Conservation (phyloP, 2,888 invertebrate species). For the Hirudinaria manillensis region DNA sequence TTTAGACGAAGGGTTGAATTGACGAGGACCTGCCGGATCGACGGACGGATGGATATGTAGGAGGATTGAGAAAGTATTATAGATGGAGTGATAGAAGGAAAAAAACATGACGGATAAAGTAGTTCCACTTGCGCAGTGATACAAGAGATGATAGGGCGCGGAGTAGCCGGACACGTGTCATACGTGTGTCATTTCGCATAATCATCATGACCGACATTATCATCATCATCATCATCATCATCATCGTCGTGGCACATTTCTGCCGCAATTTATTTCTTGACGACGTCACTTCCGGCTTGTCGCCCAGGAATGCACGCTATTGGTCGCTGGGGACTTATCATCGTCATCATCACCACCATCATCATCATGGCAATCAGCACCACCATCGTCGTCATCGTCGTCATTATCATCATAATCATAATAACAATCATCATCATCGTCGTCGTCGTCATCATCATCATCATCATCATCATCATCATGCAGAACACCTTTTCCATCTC, state of each 20-base stretch:
- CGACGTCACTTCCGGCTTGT: background rate
- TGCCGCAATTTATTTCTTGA: background rate
- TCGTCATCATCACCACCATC: background rate
- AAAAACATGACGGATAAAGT: too few relatives aligned
- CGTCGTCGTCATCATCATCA: constrained; percentile 5
- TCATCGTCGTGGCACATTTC: background rate
- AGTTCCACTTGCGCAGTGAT: too few relatives aligned
- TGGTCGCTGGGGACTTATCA: background rate
- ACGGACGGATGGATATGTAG: too few relatives aligned
- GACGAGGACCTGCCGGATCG: too few relatives aligned
- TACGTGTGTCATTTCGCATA: background rate
- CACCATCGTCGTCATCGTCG: background rate
- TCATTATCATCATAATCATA: background rate
- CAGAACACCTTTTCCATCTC: constrained; percentile 83
- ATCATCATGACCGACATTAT: background rate
- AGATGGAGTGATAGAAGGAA: too few relatives aligned
- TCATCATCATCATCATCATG: constrained; percentile 36
- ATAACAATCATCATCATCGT: background rate
- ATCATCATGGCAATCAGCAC: constrained; percentile 10
- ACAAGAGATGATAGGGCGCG: too few relatives aligned
- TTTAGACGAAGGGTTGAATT: too few relatives aligned
- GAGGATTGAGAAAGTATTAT: too few relatives aligned
- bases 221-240: background rate
- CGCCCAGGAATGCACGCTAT: background rate
- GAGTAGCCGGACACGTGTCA: too few relatives aligned